Percentiles rank a stretch among this genome's conserved stretches.
Evolutionary conservation across 2,888 invertebrate genomes (phyloP).

Genomic region (Calameuta pallipes): DNA sequence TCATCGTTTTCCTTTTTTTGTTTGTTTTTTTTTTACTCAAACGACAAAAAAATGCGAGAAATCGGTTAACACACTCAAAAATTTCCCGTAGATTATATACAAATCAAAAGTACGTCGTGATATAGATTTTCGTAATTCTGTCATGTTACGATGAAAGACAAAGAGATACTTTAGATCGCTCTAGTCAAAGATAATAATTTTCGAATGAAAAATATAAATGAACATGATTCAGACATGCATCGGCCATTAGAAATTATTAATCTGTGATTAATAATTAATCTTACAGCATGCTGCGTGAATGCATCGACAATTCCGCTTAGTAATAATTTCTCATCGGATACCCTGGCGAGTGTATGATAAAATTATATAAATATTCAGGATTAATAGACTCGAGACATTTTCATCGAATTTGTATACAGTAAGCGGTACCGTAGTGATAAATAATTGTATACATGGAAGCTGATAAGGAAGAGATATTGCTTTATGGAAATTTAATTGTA

Average conservation of each 20-base stretch:
- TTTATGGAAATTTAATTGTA: not conserved
- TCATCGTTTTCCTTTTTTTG: too few species aligned
- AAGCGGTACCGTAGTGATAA: not conserved
- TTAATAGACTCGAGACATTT: not conserved
- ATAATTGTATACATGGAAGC: not conserved
- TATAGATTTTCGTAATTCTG: not conserved
- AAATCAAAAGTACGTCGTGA: not conserved
- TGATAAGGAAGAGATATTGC: not conserved
- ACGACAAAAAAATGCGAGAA: not conserved
- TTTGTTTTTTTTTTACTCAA: not conserved
- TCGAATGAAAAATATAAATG: not conserved
- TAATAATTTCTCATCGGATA: not conserved
- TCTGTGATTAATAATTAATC: not conserved
- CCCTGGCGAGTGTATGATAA: not conserved
- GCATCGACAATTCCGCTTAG: not conserved
- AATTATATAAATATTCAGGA: not conserved
- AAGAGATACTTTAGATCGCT: not conserved
- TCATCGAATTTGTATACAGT: not conserved
- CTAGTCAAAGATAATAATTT: not conserved
- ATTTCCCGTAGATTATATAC: not conserved
- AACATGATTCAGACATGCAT: not conserved
- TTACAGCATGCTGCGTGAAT: not conserved
- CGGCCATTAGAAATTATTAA: not conserved
- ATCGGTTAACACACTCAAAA: not conserved
- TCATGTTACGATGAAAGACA: not conserved